Conservation (phyloP, 1,140 invertebrate species). For the Sipha flava region DNA sequence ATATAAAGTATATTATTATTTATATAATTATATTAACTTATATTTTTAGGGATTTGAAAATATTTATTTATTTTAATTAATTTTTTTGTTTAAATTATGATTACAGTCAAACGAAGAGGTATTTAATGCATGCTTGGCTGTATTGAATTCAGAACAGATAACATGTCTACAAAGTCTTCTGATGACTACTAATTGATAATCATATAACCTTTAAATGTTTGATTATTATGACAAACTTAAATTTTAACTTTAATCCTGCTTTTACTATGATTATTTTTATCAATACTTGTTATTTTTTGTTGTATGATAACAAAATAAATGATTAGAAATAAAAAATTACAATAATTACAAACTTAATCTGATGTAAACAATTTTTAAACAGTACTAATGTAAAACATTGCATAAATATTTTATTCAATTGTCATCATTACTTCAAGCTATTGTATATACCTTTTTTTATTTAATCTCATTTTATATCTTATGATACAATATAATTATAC, state of each 20-base stretch:
- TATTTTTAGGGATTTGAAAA: too few relatives aligned
- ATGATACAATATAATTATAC: background rate
- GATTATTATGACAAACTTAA: slow-evolving; percentile 2
- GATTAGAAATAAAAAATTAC: background rate
- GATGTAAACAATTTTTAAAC: background rate
- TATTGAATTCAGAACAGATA: slow-evolving; percentile 6
- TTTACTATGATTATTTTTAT: slow-evolving; percentile 5
- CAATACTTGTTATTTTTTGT: slow-evolving; percentile 14
- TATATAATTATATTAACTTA: too few relatives aligned
- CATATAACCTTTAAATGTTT: background rate
- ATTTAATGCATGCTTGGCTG: slow-evolving; percentile 4
- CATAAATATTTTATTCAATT: background rate
- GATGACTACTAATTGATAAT: background rate
- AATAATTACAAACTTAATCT: background rate
- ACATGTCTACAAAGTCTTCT: background rate
- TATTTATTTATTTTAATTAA: background rate
- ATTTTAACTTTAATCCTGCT: background rate
- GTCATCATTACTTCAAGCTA: background rate
- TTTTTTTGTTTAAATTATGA: background rate
- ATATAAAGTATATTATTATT: too few relatives aligned
- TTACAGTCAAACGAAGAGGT: slow-evolving; percentile 2
- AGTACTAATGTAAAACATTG: background rate
- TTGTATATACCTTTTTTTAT: background rate
- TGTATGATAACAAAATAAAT: slow-evolving; percentile 6
- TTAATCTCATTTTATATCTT: slow-evolving; percentile 2